These are phyloP conservation scores for Aphis gossypii DNA, from an alignment of 1,140 invertebrate species.

Conservation along the genomic window DNA sequence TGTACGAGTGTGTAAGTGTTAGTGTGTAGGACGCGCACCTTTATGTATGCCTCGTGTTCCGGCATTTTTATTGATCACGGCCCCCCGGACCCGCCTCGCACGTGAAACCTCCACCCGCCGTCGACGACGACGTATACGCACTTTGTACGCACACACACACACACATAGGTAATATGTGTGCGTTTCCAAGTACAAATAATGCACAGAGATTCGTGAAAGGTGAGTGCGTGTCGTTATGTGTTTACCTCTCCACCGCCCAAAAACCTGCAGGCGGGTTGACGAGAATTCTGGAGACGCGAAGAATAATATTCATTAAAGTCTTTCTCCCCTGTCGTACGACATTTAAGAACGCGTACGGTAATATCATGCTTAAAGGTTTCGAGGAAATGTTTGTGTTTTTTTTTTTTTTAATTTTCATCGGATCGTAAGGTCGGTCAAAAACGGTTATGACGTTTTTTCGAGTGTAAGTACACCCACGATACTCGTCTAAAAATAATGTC, in stretches of 20 bases:
- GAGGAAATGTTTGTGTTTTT: neutral
- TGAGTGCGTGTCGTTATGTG: neutral
- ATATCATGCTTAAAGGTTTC: neutral
- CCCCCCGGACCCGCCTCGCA: conserved; percentile 15
- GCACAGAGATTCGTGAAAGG: neutral
- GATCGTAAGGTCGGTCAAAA: neutral
- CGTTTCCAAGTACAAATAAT: neutral
- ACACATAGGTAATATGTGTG: neutral
- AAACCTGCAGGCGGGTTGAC: neutral
- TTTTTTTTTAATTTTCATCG: neutral
- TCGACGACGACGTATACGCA: neutral
- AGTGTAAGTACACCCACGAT: neutral
- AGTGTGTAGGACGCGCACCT: conserved; percentile 33
- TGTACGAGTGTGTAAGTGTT: neutral
- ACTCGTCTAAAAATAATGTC: neutral
- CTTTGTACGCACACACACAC: neutral
- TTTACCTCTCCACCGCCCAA: neutral
- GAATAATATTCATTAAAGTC: neutral
- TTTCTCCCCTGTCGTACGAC: neutral
- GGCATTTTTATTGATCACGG: conserved; percentile 58
- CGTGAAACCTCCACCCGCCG: neutral
- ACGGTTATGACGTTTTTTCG: neutral
- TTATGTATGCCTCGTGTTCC: conserved; percentile 56
- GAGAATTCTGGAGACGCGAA: neutral
- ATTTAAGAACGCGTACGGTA: neutral